Percentiles rank a stretch among this genome's conserved stretches.
phyloP scores from a whole-genome alignment of 1,140 invertebrate genomes.

The Aphelenchoides avenae region DNA sequence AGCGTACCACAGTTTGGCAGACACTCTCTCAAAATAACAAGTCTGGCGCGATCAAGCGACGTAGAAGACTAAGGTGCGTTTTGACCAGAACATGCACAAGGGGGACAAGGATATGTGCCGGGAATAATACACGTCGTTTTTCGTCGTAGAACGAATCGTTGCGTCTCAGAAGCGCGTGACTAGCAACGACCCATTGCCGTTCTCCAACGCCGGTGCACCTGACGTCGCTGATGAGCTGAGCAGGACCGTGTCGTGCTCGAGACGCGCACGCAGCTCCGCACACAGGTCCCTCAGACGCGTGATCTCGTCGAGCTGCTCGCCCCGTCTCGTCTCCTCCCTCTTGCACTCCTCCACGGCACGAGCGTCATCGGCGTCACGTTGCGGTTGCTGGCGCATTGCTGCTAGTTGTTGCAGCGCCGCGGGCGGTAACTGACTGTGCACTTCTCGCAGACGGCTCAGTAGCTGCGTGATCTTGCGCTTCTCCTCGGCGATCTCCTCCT shows the following conservation, averaged over 20 bases:
- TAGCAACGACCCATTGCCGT: too few relatives aligned
- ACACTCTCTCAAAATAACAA: too few relatives aligned
- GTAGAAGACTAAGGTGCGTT: too few relatives aligned
- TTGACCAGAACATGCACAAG: too few relatives aligned
- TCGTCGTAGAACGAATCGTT: too few relatives aligned
- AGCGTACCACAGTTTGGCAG: too few relatives aligned
- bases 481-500: conserved; percentile 40
- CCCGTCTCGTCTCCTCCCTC: conserved; percentile 14
- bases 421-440: conserved; percentile 16
- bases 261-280: conserved; percentile 26
- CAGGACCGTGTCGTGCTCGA: conserved; percentile 36
- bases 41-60: too few relatives aligned
- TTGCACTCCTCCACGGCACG: conserved; percentile 3
- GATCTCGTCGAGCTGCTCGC: conserved; percentile 23
- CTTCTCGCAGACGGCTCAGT: conserved; percentile 19
- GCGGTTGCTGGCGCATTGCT: conserved; percentile 4
- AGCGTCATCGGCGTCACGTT: conserved; percentile 1
- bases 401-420: neutral
- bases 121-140: too few relatives aligned
- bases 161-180: too few relatives aligned
- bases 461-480: conserved; percentile 34
- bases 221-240: too few relatives aligned
- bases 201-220: too few relatives aligned
- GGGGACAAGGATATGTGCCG: too few relatives aligned
- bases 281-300: conserved; percentile 23